A percentile compares a stretch with the other conserved stretches of the same genome.
Conservation (phyloP, 2,888 invertebrate genomes). For the Rotaria magnacalcarata region DNA sequence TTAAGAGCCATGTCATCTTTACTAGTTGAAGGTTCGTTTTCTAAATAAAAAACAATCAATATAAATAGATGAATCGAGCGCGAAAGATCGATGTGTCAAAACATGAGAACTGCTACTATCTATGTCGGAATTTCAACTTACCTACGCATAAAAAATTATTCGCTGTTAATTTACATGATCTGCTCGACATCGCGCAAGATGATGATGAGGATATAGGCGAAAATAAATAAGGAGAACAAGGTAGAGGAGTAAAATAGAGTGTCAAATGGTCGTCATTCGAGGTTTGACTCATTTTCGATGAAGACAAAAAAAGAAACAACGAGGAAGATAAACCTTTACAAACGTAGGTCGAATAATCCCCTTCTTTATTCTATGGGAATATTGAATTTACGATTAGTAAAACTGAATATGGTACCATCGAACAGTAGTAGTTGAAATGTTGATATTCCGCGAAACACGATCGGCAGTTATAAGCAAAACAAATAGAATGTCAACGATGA, state of each 20-base stretch:
- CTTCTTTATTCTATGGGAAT: not conserved
- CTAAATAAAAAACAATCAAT: not conserved
- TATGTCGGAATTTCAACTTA: not conserved
- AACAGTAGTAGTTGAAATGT: not conserved
- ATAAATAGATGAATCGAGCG: not conserved
- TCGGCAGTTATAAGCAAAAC: not conserved
- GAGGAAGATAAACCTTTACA: not conserved
- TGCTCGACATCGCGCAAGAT: not conserved
- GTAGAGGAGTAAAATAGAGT: not conserved
- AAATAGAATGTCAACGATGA: not conserved
- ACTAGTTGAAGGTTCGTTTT: not conserved
- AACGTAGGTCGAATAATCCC: not conserved
- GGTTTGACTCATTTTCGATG: not conserved
- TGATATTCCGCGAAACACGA: not conserved
- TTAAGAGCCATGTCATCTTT: constrained; percentile 22
- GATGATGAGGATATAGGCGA: not conserved
- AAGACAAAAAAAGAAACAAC: not conserved
- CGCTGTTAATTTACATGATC: not conserved
- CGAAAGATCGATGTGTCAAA: not conserved
- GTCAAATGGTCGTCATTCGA: not conserved
- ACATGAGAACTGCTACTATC: not conserved
- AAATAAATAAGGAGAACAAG: not conserved
- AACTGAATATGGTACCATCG: not conserved
- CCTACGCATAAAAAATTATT: not conserved
- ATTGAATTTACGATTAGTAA: constrained; percentile 15